Conservation (phyloP, 2,888 invertebrate genomes). For the Nudaria mundana region DNA sequence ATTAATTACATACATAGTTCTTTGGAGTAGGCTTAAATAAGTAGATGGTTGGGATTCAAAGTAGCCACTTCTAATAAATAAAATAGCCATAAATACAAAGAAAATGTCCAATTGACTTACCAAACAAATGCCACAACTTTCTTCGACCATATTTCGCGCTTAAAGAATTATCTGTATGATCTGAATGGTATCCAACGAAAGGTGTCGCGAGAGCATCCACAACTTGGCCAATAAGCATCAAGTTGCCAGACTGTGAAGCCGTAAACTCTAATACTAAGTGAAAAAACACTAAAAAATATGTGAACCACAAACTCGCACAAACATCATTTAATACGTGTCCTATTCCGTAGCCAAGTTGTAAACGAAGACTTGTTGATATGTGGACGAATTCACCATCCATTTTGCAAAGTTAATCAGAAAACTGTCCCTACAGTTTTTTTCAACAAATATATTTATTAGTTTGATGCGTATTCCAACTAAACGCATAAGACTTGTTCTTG, state of each 20-base stretch:
- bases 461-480: too few relatives aligned
- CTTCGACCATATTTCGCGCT: slow-evolving; percentile 88
- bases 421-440: too few relatives aligned
- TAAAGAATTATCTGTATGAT: slow-evolving; percentile 84
- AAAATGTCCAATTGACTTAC: too few relatives aligned
- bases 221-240: slow-evolving; percentile 91
- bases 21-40: too few relatives aligned
- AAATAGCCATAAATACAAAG: too few relatives aligned
- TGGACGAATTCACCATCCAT: slow-evolving; percentile 75
- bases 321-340: slow-evolving; percentile 96
- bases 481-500: too few relatives aligned
- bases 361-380: slow-evolving; percentile 63
- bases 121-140: slow-evolving; percentile 94
- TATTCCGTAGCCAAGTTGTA: slow-evolving; percentile 84
- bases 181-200: slow-evolving; percentile 92
- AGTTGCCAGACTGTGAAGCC: slow-evolving; percentile 79
- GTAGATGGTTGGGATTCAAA: too few relatives aligned
- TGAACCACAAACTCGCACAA: slow-evolving; percentile 97
- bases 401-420: too few relatives aligned
- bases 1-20: too few relatives aligned
- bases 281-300: slow-evolving; percentile 92
- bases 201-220: slow-evolving; percentile 94
- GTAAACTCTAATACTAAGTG: slow-evolving; percentile 81
- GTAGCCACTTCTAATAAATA: too few relatives aligned
- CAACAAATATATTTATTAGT: too few relatives aligned